Conservation (phyloP, 2,113 vertebrate species). For the Colius striatus region DNA sequence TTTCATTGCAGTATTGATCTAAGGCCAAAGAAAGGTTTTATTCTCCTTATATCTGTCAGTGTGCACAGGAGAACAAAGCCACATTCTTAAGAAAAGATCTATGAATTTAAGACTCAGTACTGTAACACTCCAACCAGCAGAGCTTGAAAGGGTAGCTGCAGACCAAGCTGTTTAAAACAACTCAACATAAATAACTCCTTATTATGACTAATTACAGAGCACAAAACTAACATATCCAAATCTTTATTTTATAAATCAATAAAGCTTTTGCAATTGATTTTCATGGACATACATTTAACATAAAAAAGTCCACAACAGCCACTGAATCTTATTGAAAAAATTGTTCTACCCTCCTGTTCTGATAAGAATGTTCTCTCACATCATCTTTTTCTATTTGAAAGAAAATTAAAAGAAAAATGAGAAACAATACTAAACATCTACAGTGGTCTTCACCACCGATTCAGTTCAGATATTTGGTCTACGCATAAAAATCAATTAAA, state of each 20-base stretch:
- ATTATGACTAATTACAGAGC: neutral
- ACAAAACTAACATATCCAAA: neutral
- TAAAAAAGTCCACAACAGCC: neutral
- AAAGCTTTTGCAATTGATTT: neutral
- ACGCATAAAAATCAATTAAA: neutral
- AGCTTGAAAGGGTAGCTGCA: neutral
- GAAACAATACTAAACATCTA: neutral
- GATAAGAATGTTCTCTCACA: neutral
- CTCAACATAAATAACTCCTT: neutral
- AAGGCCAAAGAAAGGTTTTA: neutral
- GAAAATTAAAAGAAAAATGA: neutral
- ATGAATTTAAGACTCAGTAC: constrained; percentile 6
- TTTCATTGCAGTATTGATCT: neutral
- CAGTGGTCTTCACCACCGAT: neutral
- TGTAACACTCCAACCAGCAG: neutral
- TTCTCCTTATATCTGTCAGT: neutral
- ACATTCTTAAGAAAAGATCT: neutral
- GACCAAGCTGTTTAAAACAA: neutral
- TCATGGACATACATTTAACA: neutral
- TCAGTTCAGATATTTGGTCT: neutral
- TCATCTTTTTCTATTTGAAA: neutral
- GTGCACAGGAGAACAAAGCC: constrained; percentile 3
- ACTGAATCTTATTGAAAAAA: neutral
- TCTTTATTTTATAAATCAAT: neutral
- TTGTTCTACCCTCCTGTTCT: neutral